Evolutionary conservation across 1,140 invertebrate species (phyloP).

Genomic region (Heliconius congener): DNA sequence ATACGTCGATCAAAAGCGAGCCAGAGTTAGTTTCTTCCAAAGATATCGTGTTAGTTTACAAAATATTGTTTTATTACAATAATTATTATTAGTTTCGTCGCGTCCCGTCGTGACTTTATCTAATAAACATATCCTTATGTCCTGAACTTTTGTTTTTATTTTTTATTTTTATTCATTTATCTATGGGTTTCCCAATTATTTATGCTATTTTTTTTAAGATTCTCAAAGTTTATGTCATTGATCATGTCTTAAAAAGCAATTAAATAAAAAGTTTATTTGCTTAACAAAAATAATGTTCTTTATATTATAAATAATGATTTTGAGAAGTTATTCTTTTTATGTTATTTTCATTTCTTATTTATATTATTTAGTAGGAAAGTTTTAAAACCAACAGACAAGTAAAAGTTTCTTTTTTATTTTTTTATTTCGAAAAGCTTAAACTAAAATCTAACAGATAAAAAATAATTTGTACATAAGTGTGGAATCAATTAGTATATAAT

Average conservation of each 20-base stretch:
- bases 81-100: conserved; percentile 48
- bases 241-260: too few species aligned
- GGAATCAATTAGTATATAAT: neutral
- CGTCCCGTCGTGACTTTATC: conserved; percentile 74
- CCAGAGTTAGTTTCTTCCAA: conserved; percentile 77
- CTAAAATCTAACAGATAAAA: neutral
- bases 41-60: conserved; percentile 76
- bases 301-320: neutral
- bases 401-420: neutral
- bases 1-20: conserved; percentile 59
- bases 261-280: too few species aligned
- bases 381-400: neutral
- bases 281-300: neutral
- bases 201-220: neutral
- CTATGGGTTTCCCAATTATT: neutral
- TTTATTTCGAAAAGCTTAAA: neutral
- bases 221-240: too few species aligned
- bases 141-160: conserved; percentile 58
- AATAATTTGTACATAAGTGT: conserved; percentile 3
- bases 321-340: neutral
- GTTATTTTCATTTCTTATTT: neutral
- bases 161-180: neutral
- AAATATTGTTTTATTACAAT: conserved; percentile 59
- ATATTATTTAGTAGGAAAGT: neutral
- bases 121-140: conserved; percentile 80